Percentiles rank a stretch among this genome's conserved stretches.
Conservation (phyloP, 2,888 invertebrate species). For the Parnassius mnemosyne region DNA sequence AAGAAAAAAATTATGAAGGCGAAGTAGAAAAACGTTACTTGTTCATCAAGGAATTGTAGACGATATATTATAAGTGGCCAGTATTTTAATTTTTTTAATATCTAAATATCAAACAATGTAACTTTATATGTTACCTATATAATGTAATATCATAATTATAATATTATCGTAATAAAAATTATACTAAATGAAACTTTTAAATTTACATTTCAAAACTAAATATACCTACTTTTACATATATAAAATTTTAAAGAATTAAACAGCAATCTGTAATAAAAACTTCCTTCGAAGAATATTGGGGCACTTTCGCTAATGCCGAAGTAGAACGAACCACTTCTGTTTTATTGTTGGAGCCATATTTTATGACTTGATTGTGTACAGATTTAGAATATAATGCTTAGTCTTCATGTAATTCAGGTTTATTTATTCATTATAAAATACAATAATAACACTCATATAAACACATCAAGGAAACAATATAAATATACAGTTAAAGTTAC, state of each 20-base stretch:
- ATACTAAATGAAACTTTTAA: too few species aligned
- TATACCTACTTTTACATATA: conserved; percentile 27
- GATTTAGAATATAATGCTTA: conserved; percentile 62
- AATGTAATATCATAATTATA: too few species aligned
- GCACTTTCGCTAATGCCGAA: conserved; percentile 69
- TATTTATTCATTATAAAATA: background rate
- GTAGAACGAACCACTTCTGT: conserved; percentile 74
- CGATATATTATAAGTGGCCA: too few species aligned
- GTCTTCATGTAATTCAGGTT: conserved; percentile 30
- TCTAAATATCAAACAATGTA: too few species aligned
- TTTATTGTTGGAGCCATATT: conserved; percentile 80
- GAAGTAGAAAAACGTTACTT: background rate
- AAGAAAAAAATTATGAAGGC: conserved; percentile 52
- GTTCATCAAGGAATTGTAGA: conserved; percentile 2
- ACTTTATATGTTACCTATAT: too few species aligned
- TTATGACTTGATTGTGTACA: conserved; percentile 79
- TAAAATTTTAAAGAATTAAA: conserved; percentile 62
- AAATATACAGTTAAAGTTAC: too few species aligned
- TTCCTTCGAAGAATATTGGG: conserved; percentile 66
- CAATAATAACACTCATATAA: too few species aligned
- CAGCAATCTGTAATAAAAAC: conserved; percentile 61
- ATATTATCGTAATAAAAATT: too few species aligned
- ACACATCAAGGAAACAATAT: too few species aligned
- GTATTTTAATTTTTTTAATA: too few species aligned
- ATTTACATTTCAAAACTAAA: too few species aligned